Percentiles rank a stretch among this genome's conserved stretches.
These are phyloP conservation scores for Lepidocyrtinus sp. DNA, from an alignment of 2,888 invertebrate species.

Conservation along the genomic window DNA sequence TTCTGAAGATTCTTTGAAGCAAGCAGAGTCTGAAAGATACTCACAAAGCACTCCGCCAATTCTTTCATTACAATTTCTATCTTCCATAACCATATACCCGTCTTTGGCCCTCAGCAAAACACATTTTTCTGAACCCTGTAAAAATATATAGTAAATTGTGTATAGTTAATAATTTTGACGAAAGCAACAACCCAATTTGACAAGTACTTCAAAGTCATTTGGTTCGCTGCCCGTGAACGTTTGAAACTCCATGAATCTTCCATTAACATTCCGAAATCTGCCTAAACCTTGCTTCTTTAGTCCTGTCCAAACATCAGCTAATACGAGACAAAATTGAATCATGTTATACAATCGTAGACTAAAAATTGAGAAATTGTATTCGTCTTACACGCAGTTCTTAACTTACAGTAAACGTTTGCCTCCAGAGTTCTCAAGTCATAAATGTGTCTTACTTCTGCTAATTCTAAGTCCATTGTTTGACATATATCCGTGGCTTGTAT, in stretches of 20 bases:
- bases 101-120: constrained; percentile 10
- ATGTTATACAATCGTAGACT: not conserved
- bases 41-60: constrained; percentile 38
- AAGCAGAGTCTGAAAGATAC: constrained; percentile 18
- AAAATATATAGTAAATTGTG: not conserved
- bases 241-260: constrained; percentile 20
- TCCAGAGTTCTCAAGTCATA: constrained; percentile 17
- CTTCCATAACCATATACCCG: constrained; percentile 26
- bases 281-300: constrained; percentile 1
- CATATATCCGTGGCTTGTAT: too few species aligned
- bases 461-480: too few species aligned
- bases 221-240: constrained; percentile 27
- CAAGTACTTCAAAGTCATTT: not conserved
- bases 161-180: not conserved
- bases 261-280: constrained; percentile 6
- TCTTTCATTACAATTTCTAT: constrained; percentile 16
- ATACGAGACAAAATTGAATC: not conserved
- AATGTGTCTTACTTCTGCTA: constrained; percentile 21
- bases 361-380: not conserved
- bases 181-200: not conserved
- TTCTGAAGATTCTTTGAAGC: constrained; percentile 34
- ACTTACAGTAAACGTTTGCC: not conserved
- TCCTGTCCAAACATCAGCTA: constrained; percentile 29
- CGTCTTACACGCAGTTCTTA: not conserved
- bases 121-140: constrained; percentile 25